Evolutionary conservation across 1,140 invertebrate genomes (phyloP), one percentile per base, ranked within the genome.

Genomic region (Andricus grossulariae): DNA sequence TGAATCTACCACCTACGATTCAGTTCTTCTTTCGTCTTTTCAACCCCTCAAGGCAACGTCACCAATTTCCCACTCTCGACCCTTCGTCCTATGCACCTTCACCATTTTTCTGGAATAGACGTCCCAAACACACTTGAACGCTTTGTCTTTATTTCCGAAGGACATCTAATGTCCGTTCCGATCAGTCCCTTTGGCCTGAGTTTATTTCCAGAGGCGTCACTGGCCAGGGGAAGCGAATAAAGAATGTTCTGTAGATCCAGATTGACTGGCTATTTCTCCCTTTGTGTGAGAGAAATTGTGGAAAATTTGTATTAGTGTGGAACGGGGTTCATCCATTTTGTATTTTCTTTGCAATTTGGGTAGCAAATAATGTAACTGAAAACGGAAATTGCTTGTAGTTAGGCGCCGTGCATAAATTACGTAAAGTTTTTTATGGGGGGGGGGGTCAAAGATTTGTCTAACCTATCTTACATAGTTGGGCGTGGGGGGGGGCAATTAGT

Each of bases 141-240:
- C 73, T 84, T 80, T 71, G 78, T 84, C 82, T 84, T 80, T 77
- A 81, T 85, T 85, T 83, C 75, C 77, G 78, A 75, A 77, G 75
- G 76, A 60, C 57, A 60, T 21, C 57, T 60, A 60, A 60, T 60
- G 57, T 60, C 57, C 21, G 57, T 60, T 60, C 57, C 57, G 57
- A 60, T 60, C 57, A 60, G 57, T 60, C 57, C 57, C 57, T 60
- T 60, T 60, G 57, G 57, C 57, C 21, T 60, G 21, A 60, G 57
- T 60, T 60, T 60, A 60, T 60, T 60, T 60, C 21, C 21, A 16
- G 10, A 60, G 57, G 57, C 57, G 57, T 60, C 57, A 60, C 57
- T 16, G 13, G 21, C 13, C n/a, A n/a, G 21, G 12, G 57, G 15
- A 10, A 25, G 21, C 16, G 57, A 60, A 60, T 60, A 60, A 60